Evolutionary conservation across 2,888 invertebrate genomes (phyloP), one percentile per base, ranked within the genome.

Genomic region (Diogma glabrata): DNA sequence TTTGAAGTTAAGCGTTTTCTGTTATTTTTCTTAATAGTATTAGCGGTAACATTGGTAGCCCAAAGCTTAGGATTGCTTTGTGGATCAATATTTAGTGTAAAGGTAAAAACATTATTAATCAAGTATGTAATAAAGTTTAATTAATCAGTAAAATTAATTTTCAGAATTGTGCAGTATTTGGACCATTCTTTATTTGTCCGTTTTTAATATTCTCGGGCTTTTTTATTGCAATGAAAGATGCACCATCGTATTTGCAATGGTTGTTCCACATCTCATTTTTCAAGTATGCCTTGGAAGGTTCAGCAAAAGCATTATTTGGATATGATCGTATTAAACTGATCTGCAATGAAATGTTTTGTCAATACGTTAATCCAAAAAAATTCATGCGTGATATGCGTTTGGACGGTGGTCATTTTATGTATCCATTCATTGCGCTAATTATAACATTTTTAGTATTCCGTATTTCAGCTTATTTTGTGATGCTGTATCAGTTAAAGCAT

Each of bases 151-250:
- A 22, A 26, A 12, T 49, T 24, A 51, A 51, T 53, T 77, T 79
- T 53, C 74, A 94, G 90, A 80, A 87, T 63, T 92, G 91, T 12
- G 87, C 90, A 5, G 82, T 93, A 61, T 79, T 94, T 64, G 95
- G 94, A 5, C 90, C 94, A 8, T 81, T 94, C 57, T 79, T 84
- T 60, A 80, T 88, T 56, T 79, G 89, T 66, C 94, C 95, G 0
- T 90, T 93, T 64, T 77, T 88, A 20, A 76, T 91, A 59, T 94
- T 95, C 72, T 90, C 91, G 51, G 95, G 95, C 6, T 94, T 93
- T 71, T 94, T 95, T 66, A 81, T 95, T 2, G 85, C 83, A 61
- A 76, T 87, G 59, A 78, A 77, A 59, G 89, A 92, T 60, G 85
- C 91, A 2, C 90, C 90, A 8, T 67, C 70, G 1, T 80, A 80